These are phyloP conservation scores for Pecten maximus DNA, from an alignment of 2,888 invertebrate species.

Conservation along the genomic window DNA sequence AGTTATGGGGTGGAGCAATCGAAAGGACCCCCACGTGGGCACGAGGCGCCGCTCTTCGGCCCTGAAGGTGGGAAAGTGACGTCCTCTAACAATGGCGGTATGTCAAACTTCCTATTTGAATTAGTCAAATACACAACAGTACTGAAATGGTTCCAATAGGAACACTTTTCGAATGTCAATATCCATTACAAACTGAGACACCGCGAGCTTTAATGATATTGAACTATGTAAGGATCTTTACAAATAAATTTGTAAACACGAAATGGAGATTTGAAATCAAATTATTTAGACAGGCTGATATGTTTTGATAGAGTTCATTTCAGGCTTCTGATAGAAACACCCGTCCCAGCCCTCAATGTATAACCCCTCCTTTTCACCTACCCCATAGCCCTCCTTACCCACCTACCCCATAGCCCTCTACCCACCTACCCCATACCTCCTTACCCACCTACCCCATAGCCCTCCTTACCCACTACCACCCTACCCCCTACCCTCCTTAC, in stretches of 20 bases:
- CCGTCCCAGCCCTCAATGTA: no score
- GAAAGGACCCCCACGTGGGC: background rate
- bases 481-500: no score
- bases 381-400: no score
- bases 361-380: no score
- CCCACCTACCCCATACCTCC: no score
- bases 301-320: no score
- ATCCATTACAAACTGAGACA: background rate
- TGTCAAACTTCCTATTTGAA: background rate
- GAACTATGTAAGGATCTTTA: background rate
- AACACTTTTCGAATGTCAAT: background rate
- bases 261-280: background rate
- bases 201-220: background rate
- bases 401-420: no score
- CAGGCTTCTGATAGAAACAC: no score
- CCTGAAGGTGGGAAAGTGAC: constrained; percentile 15
- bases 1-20: constrained; percentile 6
- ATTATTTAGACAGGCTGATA: no score
- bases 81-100: background rate
- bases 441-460: no score
- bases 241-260: background rate
- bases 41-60: constrained; percentile 15
- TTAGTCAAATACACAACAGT: background rate
- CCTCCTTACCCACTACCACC: no score
- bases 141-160: background rate